Conservation (phyloP, 1,140 invertebrate genomes). For the Agraylea sexmaculata region DNA sequence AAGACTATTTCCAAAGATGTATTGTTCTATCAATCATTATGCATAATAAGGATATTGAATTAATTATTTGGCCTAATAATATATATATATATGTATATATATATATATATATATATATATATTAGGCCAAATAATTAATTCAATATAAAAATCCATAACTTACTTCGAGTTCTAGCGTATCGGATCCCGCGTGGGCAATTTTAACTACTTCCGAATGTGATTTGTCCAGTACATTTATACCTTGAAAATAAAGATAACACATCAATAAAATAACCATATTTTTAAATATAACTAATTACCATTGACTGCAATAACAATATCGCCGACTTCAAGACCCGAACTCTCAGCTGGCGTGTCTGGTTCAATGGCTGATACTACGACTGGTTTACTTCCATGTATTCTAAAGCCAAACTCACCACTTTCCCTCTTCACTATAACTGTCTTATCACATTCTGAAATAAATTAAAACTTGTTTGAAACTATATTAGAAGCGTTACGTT, state of each 20-base stretch:
- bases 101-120: background rate
- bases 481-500: too few relatives aligned
- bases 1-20: too few relatives aligned
- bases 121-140: background rate
- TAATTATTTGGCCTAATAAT: too few relatives aligned
- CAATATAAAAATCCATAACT: conserved; percentile 13
- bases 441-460: conserved; percentile 72
- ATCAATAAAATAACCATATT: background rate
- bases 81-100: too few relatives aligned
- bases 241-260: conserved; percentile 26
- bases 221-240: conserved; percentile 76
- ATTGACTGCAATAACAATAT: conserved; percentile 88
- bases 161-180: conserved; percentile 72
- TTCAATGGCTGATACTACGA: conserved; percentile 91
- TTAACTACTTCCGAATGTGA: conserved; percentile 91
- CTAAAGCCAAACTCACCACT: conserved; percentile 91
- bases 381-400: conserved; percentile 89
- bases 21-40: too few relatives aligned
- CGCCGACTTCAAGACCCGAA: conserved; percentile 84
- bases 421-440: conserved; percentile 65
- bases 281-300: conserved; percentile 32
- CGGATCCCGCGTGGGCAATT: conserved; percentile 77
- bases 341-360: conserved; percentile 80
- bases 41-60: too few relatives aligned
- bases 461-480: conserved; percentile 3